These are phyloP conservation scores for Aporophyla nigra DNA, from an alignment of 2,888 invertebrate species.

Conservation along the genomic window DNA sequence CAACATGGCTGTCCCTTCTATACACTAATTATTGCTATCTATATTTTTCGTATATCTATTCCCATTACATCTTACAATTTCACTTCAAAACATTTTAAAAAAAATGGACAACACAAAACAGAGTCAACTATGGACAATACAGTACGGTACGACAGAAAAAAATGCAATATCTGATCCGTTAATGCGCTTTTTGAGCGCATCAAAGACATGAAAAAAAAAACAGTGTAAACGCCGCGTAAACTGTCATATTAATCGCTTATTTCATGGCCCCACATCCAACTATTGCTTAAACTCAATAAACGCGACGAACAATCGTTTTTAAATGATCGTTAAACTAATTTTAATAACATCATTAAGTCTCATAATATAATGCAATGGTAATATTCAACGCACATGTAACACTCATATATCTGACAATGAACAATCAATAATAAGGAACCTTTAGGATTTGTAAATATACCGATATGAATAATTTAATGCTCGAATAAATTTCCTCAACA, in stretches of 20 bases:
- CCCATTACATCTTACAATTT: not conserved
- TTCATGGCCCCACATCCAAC: constrained; percentile 48
- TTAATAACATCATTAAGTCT: constrained; percentile 17
- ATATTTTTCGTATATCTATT: not conserved
- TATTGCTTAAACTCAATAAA: constrained; percentile 44
- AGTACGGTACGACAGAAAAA: constrained; percentile 23
- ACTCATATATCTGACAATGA: constrained; percentile 53
- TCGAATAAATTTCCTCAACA: constrained; percentile 34
- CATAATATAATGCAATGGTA: constrained; percentile 49
- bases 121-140: constrained; percentile 11
- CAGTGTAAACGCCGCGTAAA: constrained; percentile 1
- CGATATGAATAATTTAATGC: constrained; percentile 58
- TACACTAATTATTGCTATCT: constrained; percentile 56
- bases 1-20: not conserved
- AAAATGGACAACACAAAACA: not conserved
- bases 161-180: constrained; percentile 36
- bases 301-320: constrained; percentile 41
- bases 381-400: constrained; percentile 50
- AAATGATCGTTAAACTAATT: constrained; percentile 30
- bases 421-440: constrained; percentile 56
- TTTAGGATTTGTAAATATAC: constrained; percentile 57
- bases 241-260: constrained; percentile 45
- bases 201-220: constrained; percentile 3
- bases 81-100: constrained; percentile 14
- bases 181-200: not conserved